phyloP scores from a whole-genome alignment of 2,113 vertebrate genomes.

The Brienomyrus longianalis region DNA sequence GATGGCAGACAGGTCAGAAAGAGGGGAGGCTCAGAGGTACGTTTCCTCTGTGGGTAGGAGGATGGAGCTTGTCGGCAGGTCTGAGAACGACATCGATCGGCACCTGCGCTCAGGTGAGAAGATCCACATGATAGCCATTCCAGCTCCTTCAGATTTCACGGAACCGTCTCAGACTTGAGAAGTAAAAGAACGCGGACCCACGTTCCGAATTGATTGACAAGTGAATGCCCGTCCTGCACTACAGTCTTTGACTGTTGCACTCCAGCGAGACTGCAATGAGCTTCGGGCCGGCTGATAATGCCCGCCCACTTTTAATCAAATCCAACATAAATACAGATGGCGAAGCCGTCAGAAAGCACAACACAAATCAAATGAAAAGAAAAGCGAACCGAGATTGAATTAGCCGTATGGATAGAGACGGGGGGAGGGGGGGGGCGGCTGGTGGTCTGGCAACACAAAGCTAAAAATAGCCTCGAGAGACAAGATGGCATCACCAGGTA shows the following conservation, averaged over 20 bases:
- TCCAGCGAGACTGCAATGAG: background rate
- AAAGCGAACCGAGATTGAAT: conserved; percentile 19
- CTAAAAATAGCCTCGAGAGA: conserved; percentile 23
- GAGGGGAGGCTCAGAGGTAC: background rate
- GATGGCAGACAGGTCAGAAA: background rate
- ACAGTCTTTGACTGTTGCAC: background rate
- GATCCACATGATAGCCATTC: background rate
- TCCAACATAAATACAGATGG: background rate
- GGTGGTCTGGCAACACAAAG: background rate
- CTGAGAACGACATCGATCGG: background rate
- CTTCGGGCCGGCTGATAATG: background rate
- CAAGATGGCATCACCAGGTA: background rate
- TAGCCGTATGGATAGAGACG: background rate
- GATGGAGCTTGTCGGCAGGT: background rate
- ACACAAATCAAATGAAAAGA: background rate
- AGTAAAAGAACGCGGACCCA: background rate
- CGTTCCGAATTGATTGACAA: background rate
- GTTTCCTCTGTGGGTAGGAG: background rate
- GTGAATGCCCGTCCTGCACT: background rate
- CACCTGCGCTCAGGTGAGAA: background rate
- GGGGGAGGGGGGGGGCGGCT: background rate
- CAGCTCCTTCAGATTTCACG: background rate
- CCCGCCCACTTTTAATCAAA: background rate
- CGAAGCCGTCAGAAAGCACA: background rate
- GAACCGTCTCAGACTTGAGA: background rate